Base-by-base conservation (phyloP, 2,888 invertebrate genomes). In the Drosophila prostipennis region DNA sequence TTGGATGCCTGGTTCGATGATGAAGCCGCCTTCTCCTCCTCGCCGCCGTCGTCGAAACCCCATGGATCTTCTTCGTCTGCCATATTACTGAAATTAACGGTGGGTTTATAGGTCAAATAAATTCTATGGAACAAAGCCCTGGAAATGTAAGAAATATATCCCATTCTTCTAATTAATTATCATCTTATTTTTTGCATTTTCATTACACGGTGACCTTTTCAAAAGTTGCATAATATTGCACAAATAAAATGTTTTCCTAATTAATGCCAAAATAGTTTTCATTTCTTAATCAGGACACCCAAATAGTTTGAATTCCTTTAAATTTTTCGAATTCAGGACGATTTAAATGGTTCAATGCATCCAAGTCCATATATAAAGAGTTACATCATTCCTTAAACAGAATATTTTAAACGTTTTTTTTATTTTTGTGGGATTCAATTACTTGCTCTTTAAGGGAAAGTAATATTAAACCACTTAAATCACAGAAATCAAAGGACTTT, bases 41-140 rank as follows among this genome's bases (percentile, higher is more conserved):
- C 90, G 51, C 82, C 90, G 36, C 82, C 87, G 52, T 93, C 93
- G 88, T 93, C 94, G 85, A 93, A 93, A 81, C 93, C 93, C 92
- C 92, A 92, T 91, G 94, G 92, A 89, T 92, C 93, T 76, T 92
- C 94, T 91, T 94, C 94, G 72, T 92, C 92, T 75, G 86, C 91
- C 91, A 91, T 92, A 81, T 74, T 83, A 58, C 72, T 76, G 49
- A 8, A 63, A 46, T 13, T 0, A 0, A 13, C 3, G 11, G 8
- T n/a, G 6, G 29, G 13, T 6, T 14, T 14, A 16, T 32, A 2
- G 14, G 11, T 32, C n/a, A 5, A 5, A 26, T 26, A 26, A 26
- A 26, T 26, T 26, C 26, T 26, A 26, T 26, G 2, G 26, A 26
- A 26, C 5, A 4, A 23, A 3, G 23, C 0, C 23, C 19, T 19